A percentile compares a stretch with the other conserved stretches of the same genome.
Evolutionary conservation across 2,113 vertebrate genomes (phyloP).

Genomic region (Xenopus laevis): DNA sequence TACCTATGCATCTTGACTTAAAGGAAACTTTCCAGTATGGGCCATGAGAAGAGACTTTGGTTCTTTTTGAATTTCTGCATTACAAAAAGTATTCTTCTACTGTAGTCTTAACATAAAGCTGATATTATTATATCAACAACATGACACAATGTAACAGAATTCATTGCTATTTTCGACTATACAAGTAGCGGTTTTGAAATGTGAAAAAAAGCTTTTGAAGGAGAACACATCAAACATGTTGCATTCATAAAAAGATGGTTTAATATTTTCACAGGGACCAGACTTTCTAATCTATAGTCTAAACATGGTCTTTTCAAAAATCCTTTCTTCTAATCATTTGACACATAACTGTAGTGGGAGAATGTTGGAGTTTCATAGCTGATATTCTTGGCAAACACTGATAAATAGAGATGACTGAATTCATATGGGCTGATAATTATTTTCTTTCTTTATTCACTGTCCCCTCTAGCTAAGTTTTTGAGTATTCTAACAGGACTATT

Average conservation of each 20-base stretch:
- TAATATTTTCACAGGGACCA: not conserved
- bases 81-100: too few species aligned
- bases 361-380: conserved; percentile 14
- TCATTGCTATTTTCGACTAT: too few species aligned
- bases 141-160: too few species aligned
- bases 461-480: conserved; percentile 16
- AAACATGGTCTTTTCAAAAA: conserved; percentile 16
- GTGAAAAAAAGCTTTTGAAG: too few species aligned
- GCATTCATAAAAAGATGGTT: not conserved
- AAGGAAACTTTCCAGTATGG: too few species aligned
- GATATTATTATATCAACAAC: too few species aligned
- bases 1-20: too few species aligned
- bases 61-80: too few species aligned
- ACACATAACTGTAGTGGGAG: conserved; percentile 20
- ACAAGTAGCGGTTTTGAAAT: too few species aligned
- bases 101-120: too few species aligned
- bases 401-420: conserved; percentile 1
- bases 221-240: not conserved
- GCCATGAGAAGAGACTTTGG: too few species aligned
- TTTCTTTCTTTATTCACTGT: not conserved
- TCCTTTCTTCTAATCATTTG: conserved; percentile 16
- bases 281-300: conserved; percentile 19
- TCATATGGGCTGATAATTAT: conserved; percentile 32
- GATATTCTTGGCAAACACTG: conserved; percentile 5
- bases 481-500: conserved; percentile 10